Base-by-base conservation (phyloP, 2,113 vertebrate species). In the Naja naja region DNA sequence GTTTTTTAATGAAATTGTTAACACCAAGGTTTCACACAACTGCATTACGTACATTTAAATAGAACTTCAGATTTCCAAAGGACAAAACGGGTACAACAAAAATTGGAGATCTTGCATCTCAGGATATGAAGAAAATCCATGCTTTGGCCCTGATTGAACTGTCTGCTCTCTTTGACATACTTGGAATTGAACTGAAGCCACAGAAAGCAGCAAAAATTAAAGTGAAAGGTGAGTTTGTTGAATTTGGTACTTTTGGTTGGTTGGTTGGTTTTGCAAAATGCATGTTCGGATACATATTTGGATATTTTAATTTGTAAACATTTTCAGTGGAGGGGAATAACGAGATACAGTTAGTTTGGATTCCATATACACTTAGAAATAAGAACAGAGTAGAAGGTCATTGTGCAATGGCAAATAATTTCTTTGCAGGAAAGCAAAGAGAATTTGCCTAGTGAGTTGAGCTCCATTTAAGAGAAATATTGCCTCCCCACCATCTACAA, bases 41-140 rank as follows among this genome's bases (percentile, higher is more conserved):
- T 45, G 90, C 95, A 56, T 58, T 92, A 94, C 94, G 91, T 93
- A 81, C 55, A 93, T 96, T 94, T 94, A 58, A 96, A 94, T 89
- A 99, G 99, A 98, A 98, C 97, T 99, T 98, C 93, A 98, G 98
- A 96, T 94, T 99, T 92, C 98, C 97, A 3, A 98, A 98, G 95
- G 99, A 99, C 96, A 99, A 99, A 98, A 99, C 99, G 0, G 99
- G 99, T 88, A 98, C 97, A 93, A 99, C 99, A 30, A 98, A 96
- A 96, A 98, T 99, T 91, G 99, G 99, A 74, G 98, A 99, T 96
- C 97, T 99, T 45, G 99, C 99, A 4, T 95, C 98, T 86, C 98
- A 98, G 96, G 99, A 99, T 94, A 99, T 99, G 99, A 99, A 99
- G 98, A 99, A 99, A 92, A 98, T 99, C n/a, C 97, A 94, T 91